Base-by-base conservation (phyloP, 2,113 vertebrate genomes). In the Dunckerocampus dactyliophorus region DNA sequence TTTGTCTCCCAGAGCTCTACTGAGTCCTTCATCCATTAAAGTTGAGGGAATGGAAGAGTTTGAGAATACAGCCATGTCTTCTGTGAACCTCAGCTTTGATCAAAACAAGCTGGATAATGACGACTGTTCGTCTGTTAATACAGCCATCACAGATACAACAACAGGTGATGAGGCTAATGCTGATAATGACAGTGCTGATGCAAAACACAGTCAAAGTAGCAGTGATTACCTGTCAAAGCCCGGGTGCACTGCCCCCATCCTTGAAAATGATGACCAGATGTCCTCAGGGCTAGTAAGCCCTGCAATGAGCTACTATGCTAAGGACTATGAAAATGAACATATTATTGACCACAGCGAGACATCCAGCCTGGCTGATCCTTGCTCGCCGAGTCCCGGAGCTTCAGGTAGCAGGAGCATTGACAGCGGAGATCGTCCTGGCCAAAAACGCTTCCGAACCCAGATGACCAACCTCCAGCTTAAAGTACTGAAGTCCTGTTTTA, bases 391-490 rank as follows among this genome's bases (percentile, higher is more conserved):
- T 82, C 95, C 95, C 53, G 95, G 94, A 24, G 93, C 94, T 28
- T 96, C 95, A 39, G 93, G 93, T 34, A 93, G 88, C 82, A 95
- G 93, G 88, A 94, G 93, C 71, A 92, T 93, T 4, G 97, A 99
- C 62, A 91, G 91, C 0, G 94, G 95, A 73, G 97, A 99, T 69
- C 92, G 95, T 60, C 97, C 95, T 1, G 96, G 97, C 69, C 95
- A 98, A 92, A 99, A 99, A 81, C 95, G 97, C 80, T 99, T 98
- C 88, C 93, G 96, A 86, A 99, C 97, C 65, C 97, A 99, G 62
- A 99, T 99, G 97, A 95, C 94, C 16, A 99, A 99, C 83, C 94
- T 99, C 84, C 97, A 99, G 89, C 92, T 98, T 4, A 99, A 99
- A 89, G 84, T 98, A 77, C 92, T 99, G 53, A 99, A 99, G 89